Evolutionary conservation across 1,140 invertebrate genomes (phyloP).

Genomic region (Drosophila nebulosa): DNA sequence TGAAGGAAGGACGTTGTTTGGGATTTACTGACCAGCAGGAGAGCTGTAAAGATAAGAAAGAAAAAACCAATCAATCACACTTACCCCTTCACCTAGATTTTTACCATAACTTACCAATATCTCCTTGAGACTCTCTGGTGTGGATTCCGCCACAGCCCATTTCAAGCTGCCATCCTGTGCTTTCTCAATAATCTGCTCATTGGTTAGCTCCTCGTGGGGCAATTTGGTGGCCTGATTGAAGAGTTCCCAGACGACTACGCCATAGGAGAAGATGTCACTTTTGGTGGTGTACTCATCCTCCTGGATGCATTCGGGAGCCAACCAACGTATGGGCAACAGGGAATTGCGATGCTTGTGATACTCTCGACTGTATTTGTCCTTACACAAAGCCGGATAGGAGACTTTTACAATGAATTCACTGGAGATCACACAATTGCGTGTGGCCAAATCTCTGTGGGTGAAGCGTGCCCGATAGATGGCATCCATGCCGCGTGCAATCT

Average conservation of each 20-base stretch:
- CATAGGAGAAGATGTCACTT: conserved; percentile 96
- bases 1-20: conserved; percentile 85
- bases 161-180: conserved; percentile 85
- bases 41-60: conserved; percentile 18
- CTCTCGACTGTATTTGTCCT: conserved; percentile 92
- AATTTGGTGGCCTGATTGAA: conserved; percentile 88
- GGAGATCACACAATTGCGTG: conserved; percentile 95
- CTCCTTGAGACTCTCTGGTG: conserved; percentile 85
- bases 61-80: background rate
- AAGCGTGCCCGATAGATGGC: conserved; percentile 83
- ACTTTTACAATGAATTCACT: conserved; percentile 92
- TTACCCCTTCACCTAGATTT: conserved; percentile 1
- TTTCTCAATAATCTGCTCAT: conserved; percentile 88
- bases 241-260: conserved; percentile 93
- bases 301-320: conserved; percentile 92
- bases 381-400: conserved; percentile 89
- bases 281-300: conserved; percentile 96
- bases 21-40: conserved; percentile 85
- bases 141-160: conserved; percentile 85
- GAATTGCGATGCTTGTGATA: conserved; percentile 91
- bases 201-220: conserved; percentile 91
- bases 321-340: conserved; percentile 91
- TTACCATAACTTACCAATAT: conserved; percentile 84
- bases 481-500: conserved; percentile 92
- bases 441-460: conserved; percentile 89